Percentiles rank a stretch among this genome's conserved stretches.
phyloP scores from a whole-genome alignment of 2,888 invertebrate species.

The Trichopoda pennipes region DNA sequence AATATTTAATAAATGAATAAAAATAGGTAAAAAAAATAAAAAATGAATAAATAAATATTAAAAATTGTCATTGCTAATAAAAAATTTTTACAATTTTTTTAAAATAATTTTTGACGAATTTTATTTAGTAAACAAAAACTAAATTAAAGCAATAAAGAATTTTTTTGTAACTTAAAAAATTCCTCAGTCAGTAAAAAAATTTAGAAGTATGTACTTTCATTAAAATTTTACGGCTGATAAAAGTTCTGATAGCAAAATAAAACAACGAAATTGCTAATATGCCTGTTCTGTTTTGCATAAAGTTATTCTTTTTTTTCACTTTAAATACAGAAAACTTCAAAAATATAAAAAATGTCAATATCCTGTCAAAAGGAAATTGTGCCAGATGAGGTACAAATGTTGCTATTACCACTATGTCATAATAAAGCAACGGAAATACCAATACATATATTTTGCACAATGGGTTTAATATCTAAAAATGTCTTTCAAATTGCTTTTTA shows the following conservation, averaged over 20 bases:
- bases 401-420: constrained; percentile 16
- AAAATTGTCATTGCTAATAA: neutral
- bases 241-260: constrained; percentile 5
- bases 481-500: no score
- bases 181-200: neutral
- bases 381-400: constrained; percentile 62
- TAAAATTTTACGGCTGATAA: constrained; percentile 37
- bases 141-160: constrained; percentile 15
- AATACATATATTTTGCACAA: neutral
- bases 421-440: constrained; percentile 10
- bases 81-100: no score
- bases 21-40: no score
- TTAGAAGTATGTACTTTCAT: constrained; percentile 19
- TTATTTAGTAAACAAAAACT: constrained; percentile 26
- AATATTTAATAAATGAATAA: no score
- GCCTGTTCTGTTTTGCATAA: constrained; percentile 1
- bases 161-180: constrained; percentile 30
- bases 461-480: neutral
- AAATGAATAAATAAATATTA: no score
- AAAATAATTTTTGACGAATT: constrained; percentile 14
- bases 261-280: neutral
- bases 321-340: constrained; percentile 2
- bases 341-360: constrained; percentile 58
- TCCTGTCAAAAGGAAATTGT: constrained; percentile 67
- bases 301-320: neutral